Conservation (phyloP, 2,888 invertebrate genomes). For the Caenorhabditis angaria region DNA sequence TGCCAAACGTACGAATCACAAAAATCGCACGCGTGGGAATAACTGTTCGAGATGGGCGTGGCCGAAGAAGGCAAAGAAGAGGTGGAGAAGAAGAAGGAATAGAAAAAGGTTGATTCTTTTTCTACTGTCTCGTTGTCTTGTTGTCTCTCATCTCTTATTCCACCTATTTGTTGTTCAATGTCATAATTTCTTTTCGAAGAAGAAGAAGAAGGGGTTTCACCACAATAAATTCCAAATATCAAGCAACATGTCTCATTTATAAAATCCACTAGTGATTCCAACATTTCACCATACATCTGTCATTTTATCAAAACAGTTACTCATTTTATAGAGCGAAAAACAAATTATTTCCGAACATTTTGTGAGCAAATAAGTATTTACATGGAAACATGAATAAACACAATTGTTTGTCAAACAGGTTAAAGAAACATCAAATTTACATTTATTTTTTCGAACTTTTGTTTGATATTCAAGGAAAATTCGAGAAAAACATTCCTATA, state of each 20-base stretch:
- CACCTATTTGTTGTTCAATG: not conserved
- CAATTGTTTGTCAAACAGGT: not conserved
- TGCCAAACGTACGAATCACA: conserved; percentile 56
- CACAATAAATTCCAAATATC: not conserved
- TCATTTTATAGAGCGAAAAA: too few species aligned
- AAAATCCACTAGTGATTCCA: not conserved
- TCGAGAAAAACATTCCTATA: too few species aligned
- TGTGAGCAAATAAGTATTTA: not conserved
- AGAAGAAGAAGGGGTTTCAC: too few species aligned
- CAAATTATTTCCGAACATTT: not conserved
- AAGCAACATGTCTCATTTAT: not conserved
- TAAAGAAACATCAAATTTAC: not conserved
- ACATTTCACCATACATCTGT: not conserved
- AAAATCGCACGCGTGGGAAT: conserved; percentile 49
- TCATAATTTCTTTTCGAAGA: not conserved
- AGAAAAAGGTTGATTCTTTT: not conserved
- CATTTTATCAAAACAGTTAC: too few species aligned
- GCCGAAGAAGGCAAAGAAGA: not conserved
- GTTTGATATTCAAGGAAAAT: too few species aligned
- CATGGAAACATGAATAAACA: not conserved
- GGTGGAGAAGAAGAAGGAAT: not conserved
- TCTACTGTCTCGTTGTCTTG: not conserved
- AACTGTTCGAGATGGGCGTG: conserved; percentile 7
- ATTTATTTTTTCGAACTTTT: not conserved
- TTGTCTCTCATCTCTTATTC: not conserved